phyloP scores from a whole-genome alignment of 2,113 vertebrate genomes.

The Arothron firmamentum region DNA sequence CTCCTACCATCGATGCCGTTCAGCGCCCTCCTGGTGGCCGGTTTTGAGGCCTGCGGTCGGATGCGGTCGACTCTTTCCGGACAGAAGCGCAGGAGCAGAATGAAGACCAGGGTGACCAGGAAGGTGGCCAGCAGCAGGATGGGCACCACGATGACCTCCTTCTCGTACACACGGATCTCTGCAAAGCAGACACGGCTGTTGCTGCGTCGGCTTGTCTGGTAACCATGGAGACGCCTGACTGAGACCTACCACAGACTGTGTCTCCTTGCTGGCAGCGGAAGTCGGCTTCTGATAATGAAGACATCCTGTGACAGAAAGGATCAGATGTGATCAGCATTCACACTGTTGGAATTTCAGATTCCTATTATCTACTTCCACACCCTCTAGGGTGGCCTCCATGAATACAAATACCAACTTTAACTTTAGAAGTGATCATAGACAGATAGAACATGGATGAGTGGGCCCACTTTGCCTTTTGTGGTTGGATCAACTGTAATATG shows the following conservation, averaged over 20 bases:
- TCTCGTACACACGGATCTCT: conserved; percentile 73
- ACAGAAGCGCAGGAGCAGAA: conserved; percentile 72
- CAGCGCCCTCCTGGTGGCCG: conserved; percentile 51
- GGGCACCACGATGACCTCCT: conserved; percentile 77
- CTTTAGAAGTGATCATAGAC: background rate
- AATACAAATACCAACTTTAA: background rate
- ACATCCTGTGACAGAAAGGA: conserved; percentile 62
- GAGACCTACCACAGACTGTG: conserved; percentile 68
- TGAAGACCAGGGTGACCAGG: conserved; percentile 64
- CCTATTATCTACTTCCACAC: too few relatives aligned
- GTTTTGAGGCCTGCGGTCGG: conserved; percentile 10
- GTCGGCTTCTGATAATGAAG: conserved; percentile 43
- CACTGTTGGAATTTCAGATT: background rate
- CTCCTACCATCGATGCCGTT: conserved; percentile 73
- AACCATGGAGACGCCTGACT: background rate
- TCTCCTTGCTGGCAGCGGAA: conserved; percentile 55
- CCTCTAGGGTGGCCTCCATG: too few relatives aligned
- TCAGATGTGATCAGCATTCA: background rate
- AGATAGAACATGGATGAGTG: background rate
- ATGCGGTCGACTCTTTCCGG: conserved; percentile 69
- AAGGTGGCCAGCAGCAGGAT: conserved; percentile 69
- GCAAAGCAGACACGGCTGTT: conserved; percentile 4
- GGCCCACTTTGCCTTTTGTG: background rate
- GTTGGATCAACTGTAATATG: conserved; percentile 36
- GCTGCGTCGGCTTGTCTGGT: too few relatives aligned